Evolutionary conservation across 2,797 vertebrate species (phyloP).

Genomic region (Myotis myotis): DNA sequence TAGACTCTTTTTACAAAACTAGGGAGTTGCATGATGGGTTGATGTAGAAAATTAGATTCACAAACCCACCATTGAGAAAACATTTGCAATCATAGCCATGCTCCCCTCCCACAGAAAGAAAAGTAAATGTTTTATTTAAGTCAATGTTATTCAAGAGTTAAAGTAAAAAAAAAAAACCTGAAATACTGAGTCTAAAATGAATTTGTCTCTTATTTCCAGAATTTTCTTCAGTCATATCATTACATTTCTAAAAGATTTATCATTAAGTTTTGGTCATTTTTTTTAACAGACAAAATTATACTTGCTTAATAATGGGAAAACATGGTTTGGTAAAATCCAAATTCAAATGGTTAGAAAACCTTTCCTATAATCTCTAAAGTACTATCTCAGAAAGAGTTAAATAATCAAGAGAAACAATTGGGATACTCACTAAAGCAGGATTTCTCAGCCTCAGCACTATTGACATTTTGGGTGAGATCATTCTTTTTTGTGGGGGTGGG

Average conservation of each 20-base stretch:
- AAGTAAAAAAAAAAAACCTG: background rate
- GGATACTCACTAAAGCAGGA: background rate
- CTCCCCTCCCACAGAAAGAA: background rate
- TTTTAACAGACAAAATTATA: background rate
- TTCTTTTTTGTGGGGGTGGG: background rate
- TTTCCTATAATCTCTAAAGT: background rate
- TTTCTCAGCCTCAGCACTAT: background rate
- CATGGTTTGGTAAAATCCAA: constrained; percentile 30
- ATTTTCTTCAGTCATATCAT: constrained; percentile 13
- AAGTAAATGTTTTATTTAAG: constrained; percentile 57
- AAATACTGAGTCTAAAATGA: constrained; percentile 29
- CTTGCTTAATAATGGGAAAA: constrained; percentile 33
- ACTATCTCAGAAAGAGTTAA: constrained; percentile 24
- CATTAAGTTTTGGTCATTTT: background rate
- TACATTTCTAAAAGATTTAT: constrained; percentile 41
- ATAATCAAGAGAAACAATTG: background rate
- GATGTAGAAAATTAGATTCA: constrained; percentile 30
- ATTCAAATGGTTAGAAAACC: background rate
- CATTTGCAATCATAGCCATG: constrained; percentile 2
- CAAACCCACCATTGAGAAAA: constrained; percentile 22
- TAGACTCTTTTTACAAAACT: background rate
- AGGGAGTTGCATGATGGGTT: background rate
- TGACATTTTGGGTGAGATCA: background rate
- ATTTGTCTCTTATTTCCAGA: background rate
- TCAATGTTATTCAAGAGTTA: background rate